Evolutionary conservation across 2,888 invertebrate genomes (phyloP), one percentile per base, ranked within the genome.

Genomic region (Athrips mouffetella): DNA sequence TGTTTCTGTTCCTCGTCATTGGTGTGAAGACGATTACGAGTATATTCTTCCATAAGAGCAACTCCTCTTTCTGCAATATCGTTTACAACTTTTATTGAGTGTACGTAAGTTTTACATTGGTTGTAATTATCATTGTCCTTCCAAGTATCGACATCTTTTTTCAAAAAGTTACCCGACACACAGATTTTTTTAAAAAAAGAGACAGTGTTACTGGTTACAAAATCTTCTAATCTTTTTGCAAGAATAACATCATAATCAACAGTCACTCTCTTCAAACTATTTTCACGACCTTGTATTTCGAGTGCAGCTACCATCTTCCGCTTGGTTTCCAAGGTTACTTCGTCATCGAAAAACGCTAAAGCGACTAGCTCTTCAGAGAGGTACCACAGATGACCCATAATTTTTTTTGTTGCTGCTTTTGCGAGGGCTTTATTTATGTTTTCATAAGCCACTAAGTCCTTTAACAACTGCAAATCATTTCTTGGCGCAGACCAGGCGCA

Each of bases 401-500:
- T 13, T 8, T 25, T 25, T 6, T n/a, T 13, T 1, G 13, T 2
- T 1, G 25, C 40, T 15, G 11, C 13, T 33, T 15, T 33, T 5
- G n/a, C 11, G 1, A 40, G 3, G 15, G 23, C 40, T 40, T 7
- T 5, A 21, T 13, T 25, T 13, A 20, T 25, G 25, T 13, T 25
- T n/a, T 40, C 40, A 23, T 13, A 40, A 11, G 11, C n/a, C 1
- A 13, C 13, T 2, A 40, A 25, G 1, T 13, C 13, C 25, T 40
- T 40, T 25, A 23, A 40, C 2, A 40, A 16, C 15, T 21, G 21
- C n/a, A 40, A 40, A 51, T 56, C 52, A 13, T 52, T 52, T 40
- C 27, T 50, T 27, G 53, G 52, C 45, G 52, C 50, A 37, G 47
- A 48, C 31, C 1, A n/a, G 16, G 48, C 45, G 7, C 13, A 11